Conservation (phyloP, 2,888 invertebrate genomes). For the Chymomyza procnemis region DNA sequence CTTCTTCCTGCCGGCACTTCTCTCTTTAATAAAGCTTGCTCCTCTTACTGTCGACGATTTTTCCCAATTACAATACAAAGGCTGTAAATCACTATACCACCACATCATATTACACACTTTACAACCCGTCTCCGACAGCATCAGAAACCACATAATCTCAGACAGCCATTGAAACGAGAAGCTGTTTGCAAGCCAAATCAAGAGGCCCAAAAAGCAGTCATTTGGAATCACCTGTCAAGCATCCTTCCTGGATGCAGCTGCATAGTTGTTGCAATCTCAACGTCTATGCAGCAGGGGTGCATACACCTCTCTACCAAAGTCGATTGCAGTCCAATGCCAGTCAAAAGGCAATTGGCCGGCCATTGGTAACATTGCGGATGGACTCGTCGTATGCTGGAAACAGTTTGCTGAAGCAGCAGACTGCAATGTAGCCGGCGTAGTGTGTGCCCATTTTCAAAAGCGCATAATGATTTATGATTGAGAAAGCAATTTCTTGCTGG, state of each 20-base stretch:
- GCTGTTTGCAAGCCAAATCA: background rate
- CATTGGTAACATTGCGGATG: background rate
- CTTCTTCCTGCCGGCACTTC: too few species aligned
- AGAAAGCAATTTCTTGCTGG: background rate
- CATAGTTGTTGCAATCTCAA: background rate
- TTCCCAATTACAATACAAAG: background rate
- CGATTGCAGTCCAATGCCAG: background rate
- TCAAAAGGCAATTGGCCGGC: background rate
- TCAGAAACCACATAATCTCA: background rate
- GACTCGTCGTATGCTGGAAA: background rate
- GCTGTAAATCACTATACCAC: background rate
- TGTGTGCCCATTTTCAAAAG: background rate
- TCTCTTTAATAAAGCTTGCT: too few species aligned
- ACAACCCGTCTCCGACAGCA: background rate
- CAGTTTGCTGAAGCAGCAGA: background rate
- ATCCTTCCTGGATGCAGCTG: background rate
- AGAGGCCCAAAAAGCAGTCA: background rate
- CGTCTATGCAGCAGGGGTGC: background rate
- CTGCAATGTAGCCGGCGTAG: background rate
- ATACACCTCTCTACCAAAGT: background rate
- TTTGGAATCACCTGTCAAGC: background rate
- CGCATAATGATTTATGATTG: background rate
- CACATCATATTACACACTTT: background rate
- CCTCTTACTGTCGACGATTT: too few species aligned
- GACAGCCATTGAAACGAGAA: background rate